A percentile compares a stretch with the other conserved stretches of the same genome.
Evolutionary conservation across 2,888 invertebrate species (phyloP).

Genomic region (Amorpha juglandis): DNA sequence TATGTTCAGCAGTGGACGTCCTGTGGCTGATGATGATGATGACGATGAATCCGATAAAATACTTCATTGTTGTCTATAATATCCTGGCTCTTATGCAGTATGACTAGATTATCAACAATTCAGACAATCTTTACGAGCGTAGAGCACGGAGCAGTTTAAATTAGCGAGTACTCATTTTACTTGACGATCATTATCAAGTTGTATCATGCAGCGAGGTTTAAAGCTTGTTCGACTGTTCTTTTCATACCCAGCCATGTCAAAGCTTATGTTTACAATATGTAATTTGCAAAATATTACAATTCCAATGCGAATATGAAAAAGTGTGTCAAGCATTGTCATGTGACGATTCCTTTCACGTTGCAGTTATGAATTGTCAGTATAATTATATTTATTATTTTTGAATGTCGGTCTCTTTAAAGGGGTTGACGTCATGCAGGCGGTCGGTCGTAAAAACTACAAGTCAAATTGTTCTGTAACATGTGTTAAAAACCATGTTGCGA

Average conservation of each 20-base stretch:
- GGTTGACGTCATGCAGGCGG: no score
- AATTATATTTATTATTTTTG: not conserved
- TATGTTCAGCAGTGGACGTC: no score
- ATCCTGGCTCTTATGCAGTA: not conserved
- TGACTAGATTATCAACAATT: not conserved
- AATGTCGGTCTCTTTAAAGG: not conserved
- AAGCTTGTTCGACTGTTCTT: constrained; percentile 28
- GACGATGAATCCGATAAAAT: no score
- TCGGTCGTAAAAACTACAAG: no score
- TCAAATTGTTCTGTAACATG: no score
- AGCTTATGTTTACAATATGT: constrained; percentile 19
- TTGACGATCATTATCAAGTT: constrained; percentile 44
- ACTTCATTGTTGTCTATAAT: not conserved
- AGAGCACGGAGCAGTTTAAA: constrained; percentile 51
- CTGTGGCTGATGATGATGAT: no score
- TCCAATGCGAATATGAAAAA: constrained; percentile 20
- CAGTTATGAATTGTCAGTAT: not conserved
- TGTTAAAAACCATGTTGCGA: no score
- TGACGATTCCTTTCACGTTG: constrained; percentile 21
- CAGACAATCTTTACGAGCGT: constrained; percentile 12
- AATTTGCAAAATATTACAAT: constrained; percentile 25
- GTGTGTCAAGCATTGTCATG: constrained; percentile 17
- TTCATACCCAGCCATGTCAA: constrained; percentile 17
- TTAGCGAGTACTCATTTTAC: constrained; percentile 48
- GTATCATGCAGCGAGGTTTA: constrained; percentile 34